These are phyloP conservation scores for Lacanobia oleracea DNA, from an alignment of 2,888 invertebrate genomes.

Conservation along the genomic window DNA sequence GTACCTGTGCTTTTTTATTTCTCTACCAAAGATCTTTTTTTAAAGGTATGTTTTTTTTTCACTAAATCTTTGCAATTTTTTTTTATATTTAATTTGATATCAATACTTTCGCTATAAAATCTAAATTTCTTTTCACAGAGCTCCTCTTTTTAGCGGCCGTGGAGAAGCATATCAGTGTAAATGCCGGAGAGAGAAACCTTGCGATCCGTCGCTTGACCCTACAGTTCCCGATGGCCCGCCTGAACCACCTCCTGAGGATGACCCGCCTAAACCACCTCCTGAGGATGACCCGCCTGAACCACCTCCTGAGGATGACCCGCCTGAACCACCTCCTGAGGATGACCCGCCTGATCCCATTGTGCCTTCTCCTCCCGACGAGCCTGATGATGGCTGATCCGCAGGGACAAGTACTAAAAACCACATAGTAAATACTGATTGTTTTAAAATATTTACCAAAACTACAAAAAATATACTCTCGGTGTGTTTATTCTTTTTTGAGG, in stretches of 20 bases:
- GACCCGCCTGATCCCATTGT: neutral
- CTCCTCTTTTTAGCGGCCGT: neutral
- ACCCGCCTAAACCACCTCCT: no score
- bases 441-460: neutral
- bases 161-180: conserved; percentile 1
- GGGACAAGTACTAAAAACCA: no score
- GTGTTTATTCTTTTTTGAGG: conserved; percentile 26
- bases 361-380: no score
- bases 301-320: no score
- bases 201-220: neutral
- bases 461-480: neutral
- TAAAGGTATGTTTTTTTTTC: conserved; percentile 11
- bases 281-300: no score
- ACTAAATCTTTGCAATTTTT: conserved; percentile 48
- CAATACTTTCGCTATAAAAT: neutral
- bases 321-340: no score
- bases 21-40: conserved; percentile 7
- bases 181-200: conserved; percentile 18
- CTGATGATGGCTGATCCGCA: no score
- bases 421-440: neutral
- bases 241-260: neutral
- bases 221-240: no score
- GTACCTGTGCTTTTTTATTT: conserved; percentile 1
- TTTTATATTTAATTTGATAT: neutral
- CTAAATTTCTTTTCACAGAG: conserved; percentile 35